Base-by-base conservation (phyloP, 37 sponge, comb jelly and placozoan species). In the Beroe ovata region DNA sequence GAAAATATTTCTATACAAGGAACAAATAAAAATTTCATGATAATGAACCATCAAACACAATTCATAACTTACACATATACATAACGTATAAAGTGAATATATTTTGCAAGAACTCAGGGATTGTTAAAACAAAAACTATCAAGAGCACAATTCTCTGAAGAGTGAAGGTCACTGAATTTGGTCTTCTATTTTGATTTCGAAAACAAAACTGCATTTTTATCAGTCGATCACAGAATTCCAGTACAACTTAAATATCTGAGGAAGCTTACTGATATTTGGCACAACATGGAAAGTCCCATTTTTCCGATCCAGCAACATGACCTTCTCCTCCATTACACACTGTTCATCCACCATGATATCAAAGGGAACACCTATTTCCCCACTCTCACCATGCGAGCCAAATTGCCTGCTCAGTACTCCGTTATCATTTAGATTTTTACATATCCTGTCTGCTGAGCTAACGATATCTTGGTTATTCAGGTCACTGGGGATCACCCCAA, bases 301-400 rank as follows among this genome's bases (percentile, higher is more conserved):
- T n/a, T 39, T 77, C 47, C 84, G 3, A n/a, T 42, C 84, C 23
- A 77, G 41, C 84, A 77, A 16, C 1, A 54, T 32, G 1, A 77
- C 84, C 54, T 42, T 33, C 54, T 77, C 84, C 54, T 77, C 84
- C 42, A 77, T 77, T 21, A 77, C 84, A 77, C 54, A 42, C 84
- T 77, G 42, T 29, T 77, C 38, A 40, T 77, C 84, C 19, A 77
- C 54, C 54, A 77, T 6, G n/a, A 77, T 16, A 41, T 77, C 84
- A 41, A 77, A 77, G 1, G 84, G 84, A 23, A 77, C 28, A 2
- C 84, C 84, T 42, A 77, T 32, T 54, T 42, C 54, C 22, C 84
- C 84, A 40, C 84, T 77, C 35, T 33, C 84, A 77, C n/a, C 41
- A 4, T 38, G 14, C 11, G 54, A 42, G 18, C 28, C 47, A 41